phyloP scores from a whole-genome alignment of 1,140 invertebrate species.

The Tetragonula clypearis region DNA sequence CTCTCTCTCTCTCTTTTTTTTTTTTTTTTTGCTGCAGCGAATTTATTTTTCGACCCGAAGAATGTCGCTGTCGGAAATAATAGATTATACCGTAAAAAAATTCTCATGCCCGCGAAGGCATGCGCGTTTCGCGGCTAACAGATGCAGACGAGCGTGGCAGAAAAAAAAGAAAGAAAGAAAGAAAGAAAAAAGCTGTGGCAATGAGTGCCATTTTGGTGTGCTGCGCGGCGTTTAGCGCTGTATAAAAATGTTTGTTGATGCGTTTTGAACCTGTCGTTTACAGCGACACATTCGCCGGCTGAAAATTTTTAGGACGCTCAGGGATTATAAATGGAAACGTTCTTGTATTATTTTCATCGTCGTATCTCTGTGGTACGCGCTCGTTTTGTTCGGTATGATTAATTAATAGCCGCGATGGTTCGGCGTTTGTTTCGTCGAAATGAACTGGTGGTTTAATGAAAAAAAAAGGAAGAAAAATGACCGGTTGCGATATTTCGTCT shows the following conservation, averaged over 20 bases:
- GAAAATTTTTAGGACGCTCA: conserved; percentile 37
- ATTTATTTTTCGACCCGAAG: conserved; percentile 12
- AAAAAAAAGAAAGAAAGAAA: neutral
- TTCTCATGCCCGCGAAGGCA: conserved; percentile 16
- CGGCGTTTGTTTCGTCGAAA: neutral
- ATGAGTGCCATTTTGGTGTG: conserved; percentile 57
- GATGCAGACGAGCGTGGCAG: conserved; percentile 15
- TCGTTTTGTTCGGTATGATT: neutral
- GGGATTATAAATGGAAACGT: conserved; percentile 43
- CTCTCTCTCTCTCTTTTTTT: too few species aligned
- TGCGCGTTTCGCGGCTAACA: conserved; percentile 5
- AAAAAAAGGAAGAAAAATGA: neutral
- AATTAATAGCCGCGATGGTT: neutral
- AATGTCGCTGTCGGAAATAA: conserved; percentile 15
- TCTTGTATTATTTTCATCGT: conserved; percentile 7
- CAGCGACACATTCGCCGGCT: conserved; percentile 46
- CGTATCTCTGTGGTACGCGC: neutral
- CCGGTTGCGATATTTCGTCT: conserved; percentile 6
- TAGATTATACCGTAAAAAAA: conserved; percentile 10
- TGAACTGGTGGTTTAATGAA: neutral
- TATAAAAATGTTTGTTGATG: conserved; percentile 60
- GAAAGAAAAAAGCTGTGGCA: conserved; percentile 9
- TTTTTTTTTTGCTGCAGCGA: neutral
- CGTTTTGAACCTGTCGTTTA: conserved; percentile 63
- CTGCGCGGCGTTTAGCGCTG: conserved; percentile 42